Evolutionary conservation across 2,113 vertebrate genomes (phyloP).

Genomic region (Hiodon tergisus): DNA sequence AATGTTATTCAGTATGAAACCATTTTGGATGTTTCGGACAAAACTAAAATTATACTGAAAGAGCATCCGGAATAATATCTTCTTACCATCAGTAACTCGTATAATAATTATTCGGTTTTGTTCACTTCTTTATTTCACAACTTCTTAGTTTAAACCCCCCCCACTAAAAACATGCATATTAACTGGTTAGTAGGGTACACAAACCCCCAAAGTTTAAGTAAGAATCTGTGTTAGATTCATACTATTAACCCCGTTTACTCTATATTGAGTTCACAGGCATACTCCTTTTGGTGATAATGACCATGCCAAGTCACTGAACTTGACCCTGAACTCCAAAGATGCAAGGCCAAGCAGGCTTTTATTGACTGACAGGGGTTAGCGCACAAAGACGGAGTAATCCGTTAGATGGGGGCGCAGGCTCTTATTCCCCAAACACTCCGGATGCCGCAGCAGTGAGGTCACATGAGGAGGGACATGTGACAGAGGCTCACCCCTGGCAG

Average conservation of each 20-base stretch:
- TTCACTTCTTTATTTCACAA: too few species aligned
- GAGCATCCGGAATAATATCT: too few species aligned
- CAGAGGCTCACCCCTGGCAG: conserved; percentile 75
- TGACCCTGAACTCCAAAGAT: too few species aligned
- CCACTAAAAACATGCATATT: neutral
- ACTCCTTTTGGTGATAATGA: neutral
- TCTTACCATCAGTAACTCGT: too few species aligned
- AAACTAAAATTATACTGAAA: too few species aligned
- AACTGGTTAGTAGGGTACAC: conserved; percentile 16
- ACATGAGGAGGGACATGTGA: conserved; percentile 30
- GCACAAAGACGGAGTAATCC: neutral
- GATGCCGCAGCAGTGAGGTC: conserved; percentile 28
- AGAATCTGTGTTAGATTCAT: too few species aligned
- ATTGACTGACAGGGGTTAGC: neutral
- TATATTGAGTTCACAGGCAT: too few species aligned
- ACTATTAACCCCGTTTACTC: too few species aligned
- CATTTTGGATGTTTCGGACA: too few species aligned
- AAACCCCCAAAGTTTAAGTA: too few species aligned
- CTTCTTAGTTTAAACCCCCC: neutral
- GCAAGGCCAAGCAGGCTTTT: neutral
- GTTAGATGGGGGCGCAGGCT: conserved; percentile 38
- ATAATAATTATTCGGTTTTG: too few species aligned
- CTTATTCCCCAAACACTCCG: conserved; percentile 40
- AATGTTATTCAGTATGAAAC: too few species aligned
- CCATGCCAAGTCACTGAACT: neutral